phyloP scores from a whole-genome alignment of 2,113 vertebrate genomes.

The Laticauda laticaudata region DNA sequence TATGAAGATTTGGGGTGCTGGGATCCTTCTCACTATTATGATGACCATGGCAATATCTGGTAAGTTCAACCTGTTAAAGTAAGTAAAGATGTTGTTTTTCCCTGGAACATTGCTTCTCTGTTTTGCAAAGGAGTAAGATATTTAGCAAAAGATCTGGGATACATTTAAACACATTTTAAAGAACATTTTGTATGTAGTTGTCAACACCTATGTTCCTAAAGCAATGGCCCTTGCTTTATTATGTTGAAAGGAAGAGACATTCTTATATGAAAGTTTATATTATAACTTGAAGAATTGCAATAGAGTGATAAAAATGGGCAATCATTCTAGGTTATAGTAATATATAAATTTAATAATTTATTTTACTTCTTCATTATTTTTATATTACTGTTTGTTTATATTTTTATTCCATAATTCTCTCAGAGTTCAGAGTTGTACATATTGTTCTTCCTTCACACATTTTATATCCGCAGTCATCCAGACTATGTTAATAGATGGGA shows the following conservation, averaged over 20 bases:
- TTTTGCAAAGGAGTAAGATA: neutral
- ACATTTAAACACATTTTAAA: neutral
- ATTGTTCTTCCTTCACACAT: neutral
- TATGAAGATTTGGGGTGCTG: slow-evolving; percentile 43
- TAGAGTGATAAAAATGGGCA: neutral
- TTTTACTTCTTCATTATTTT: neutral
- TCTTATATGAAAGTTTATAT: neutral
- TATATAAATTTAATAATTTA: neutral
- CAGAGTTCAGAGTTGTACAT: neutral
- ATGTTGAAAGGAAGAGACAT: neutral
- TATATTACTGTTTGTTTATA: neutral
- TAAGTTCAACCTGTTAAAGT: slow-evolving; percentile 56
- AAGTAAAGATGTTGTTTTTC: neutral
- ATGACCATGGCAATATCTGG: slow-evolving; percentile 35
- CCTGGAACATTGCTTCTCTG: neutral
- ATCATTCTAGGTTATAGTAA: neutral
- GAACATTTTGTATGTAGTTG: neutral
- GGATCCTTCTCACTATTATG: slow-evolving; percentile 34
- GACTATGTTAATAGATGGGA: neutral
- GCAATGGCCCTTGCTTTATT: neutral
- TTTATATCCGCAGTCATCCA: neutral
- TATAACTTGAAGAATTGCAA: neutral
- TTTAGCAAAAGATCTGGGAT: neutral
- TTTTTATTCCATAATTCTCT: neutral
- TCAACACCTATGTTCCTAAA: neutral